Percentiles rank a stretch among this genome's conserved stretches.
phyloP scores from a whole-genome alignment of 2,797 vertebrate species.

The Cottoperca gobio region DNA sequence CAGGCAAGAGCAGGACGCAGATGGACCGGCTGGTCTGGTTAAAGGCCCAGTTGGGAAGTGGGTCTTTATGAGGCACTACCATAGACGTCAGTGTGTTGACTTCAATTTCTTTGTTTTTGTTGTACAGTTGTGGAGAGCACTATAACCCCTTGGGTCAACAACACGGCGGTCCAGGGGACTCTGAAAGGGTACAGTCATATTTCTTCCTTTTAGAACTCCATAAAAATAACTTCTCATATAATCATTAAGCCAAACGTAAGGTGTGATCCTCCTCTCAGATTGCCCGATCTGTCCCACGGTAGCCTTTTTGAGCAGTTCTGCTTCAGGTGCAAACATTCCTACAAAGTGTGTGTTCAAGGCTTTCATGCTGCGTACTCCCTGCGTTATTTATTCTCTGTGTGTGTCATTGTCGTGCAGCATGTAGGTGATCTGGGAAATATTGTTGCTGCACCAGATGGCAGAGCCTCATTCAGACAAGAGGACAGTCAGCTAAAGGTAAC shows the following conservation, averaged over 20 bases:
- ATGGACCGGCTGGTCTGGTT: neutral
- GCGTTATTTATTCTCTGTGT: neutral
- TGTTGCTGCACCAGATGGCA: slow-evolving; percentile 81
- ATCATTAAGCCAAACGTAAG: neutral
- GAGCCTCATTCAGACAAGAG: slow-evolving; percentile 89
- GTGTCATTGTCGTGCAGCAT: slow-evolving; percentile 81
- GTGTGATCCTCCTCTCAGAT: neutral
- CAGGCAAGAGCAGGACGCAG: neutral
- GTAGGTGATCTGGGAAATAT: slow-evolving; percentile 93
- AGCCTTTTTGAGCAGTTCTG: neutral
- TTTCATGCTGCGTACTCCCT: neutral
- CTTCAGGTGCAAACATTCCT: slow-evolving; percentile 9
- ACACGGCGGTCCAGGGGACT: slow-evolving; percentile 88
- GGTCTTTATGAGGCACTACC: no score
- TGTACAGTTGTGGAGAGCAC: slow-evolving; percentile 91
- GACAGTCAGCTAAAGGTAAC: slow-evolving; percentile 89
- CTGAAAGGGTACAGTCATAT: slow-evolving; percentile 78
- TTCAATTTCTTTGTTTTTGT: no score
- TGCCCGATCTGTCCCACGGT: slow-evolving; percentile 8
- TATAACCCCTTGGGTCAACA: slow-evolving; percentile 87
- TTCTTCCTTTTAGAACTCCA: neutral
- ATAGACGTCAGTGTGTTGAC: no score
- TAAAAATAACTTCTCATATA: neutral
- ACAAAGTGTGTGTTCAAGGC: neutral
- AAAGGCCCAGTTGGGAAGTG: neutral